Percentiles rank a stretch among this genome's conserved stretches.
Evolutionary conservation across 2,888 invertebrate genomes (phyloP).

Genomic region (Brachyopa scutellaris): DNA sequence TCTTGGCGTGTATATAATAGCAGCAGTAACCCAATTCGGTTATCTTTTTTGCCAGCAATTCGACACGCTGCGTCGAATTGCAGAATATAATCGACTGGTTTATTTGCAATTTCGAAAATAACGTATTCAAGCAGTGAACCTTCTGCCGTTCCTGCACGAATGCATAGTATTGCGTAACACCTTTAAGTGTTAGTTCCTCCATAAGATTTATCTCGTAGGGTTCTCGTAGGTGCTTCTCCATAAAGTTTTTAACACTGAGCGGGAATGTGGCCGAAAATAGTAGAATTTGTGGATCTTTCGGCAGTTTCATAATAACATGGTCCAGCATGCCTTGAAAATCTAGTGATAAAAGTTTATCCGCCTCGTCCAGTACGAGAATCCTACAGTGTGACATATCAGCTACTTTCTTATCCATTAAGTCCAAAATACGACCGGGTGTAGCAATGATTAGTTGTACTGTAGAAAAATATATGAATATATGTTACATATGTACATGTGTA

Average conservation of each 20-base stretch:
- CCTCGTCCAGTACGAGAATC: conserved; percentile 99
- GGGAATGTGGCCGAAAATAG: conserved; percentile 99
- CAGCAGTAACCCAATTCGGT: conserved; percentile 99
- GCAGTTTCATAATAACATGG: conserved; percentile 95
- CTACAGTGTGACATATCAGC: conserved; percentile 98
- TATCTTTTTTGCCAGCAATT: conserved; percentile 99
- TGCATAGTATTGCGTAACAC: conserved; percentile 99
- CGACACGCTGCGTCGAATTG: conserved; percentile 99
- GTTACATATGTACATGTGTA: too few relatives aligned
- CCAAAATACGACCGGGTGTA: conserved; percentile 99
- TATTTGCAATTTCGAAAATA: conserved; percentile 99
- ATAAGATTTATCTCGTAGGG: conserved; percentile 99
- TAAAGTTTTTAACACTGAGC: conserved; percentile 98
- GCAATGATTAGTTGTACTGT: conserved; percentile 99
- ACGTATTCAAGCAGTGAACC: conserved; percentile 99
- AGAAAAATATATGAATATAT: too few relatives aligned
- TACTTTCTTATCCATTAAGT: conserved; percentile 98
- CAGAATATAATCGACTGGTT: conserved; percentile 99
- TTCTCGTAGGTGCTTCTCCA: conserved; percentile 97
- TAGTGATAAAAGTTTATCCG: conserved; percentile 98
- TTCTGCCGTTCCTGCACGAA: conserved; percentile 99
- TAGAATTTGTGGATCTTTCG: conserved; percentile 97
- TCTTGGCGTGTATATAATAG: conserved; percentile 99
- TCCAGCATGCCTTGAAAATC: conserved; percentile 99
- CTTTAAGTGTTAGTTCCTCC: conserved; percentile 99